Percentiles rank a stretch among this genome's conserved stretches.
Conservation (phyloP, 2,888 invertebrate species). For the Erynnis tages region DNA sequence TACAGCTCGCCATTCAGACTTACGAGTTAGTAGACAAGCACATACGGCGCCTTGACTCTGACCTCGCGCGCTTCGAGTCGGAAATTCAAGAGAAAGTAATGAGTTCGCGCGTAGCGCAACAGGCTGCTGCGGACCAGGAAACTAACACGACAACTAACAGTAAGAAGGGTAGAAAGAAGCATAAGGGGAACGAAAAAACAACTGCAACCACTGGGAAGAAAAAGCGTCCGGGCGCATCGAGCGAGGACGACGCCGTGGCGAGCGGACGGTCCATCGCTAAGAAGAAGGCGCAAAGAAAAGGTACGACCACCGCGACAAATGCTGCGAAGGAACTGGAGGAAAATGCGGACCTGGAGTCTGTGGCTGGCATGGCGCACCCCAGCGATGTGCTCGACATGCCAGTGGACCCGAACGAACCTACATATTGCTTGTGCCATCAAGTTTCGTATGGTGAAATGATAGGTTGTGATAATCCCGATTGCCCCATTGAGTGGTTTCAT, state of each 20-base stretch:
- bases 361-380: conserved; percentile 86
- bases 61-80: conserved; percentile 97
- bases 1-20: conserved; percentile 97
- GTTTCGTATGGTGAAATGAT: conserved; percentile 98
- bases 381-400: conserved; percentile 96
- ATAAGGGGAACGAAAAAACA: conserved; percentile 66
- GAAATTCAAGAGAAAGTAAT: conserved; percentile 97
- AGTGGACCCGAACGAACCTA: conserved; percentile 98
- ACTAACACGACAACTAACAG: conserved; percentile 63
- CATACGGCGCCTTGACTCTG: conserved; percentile 96
- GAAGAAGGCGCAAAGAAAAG: conserved; percentile 69
- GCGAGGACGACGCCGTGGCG: conserved; percentile 70
- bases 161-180: conserved; percentile 75
- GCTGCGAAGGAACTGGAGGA: conserved; percentile 69
- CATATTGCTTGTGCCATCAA: conserved; percentile 98
- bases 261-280: conserved; percentile 67
- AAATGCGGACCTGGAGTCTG: conserved; percentile 75
- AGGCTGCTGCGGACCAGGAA: conserved; percentile 73
- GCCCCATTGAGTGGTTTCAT: conserved; percentile 97
- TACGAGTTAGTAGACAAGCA: conserved; percentile 99
- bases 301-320: conserved; percentile 57
- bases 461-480: conserved; percentile 95
- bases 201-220: conserved; percentile 70
- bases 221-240: conserved; percentile 79
- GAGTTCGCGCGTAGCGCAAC: conserved; percentile 84